Evolutionary conservation across 2,797 vertebrate species (phyloP), one percentile per base, ranked within the genome.

Genomic region (Silurus lanzhouensis): DNA sequence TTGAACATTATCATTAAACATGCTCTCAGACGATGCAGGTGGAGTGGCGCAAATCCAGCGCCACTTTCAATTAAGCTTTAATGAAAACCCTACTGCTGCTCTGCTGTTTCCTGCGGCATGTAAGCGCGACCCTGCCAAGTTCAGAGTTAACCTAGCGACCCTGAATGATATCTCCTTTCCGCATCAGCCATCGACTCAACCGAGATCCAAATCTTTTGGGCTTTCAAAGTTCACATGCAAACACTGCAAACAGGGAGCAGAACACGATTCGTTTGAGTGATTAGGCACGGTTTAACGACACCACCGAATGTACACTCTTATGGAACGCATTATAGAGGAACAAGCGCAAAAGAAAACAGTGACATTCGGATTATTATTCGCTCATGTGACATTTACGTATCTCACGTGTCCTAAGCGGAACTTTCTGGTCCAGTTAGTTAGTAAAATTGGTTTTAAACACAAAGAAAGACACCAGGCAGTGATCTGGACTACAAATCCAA

Each of bases 1-100:
- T 80, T 55, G 55, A 72, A 83, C 82, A 84, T 83, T 85, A 88
- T 88, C 77, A 81, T 85, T 87, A 87, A 84, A 83, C 74, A 55
- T n/a, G 63, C 85, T 81, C 68, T 71, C 82, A 86, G 84, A 83
- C 85, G 76, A 84, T 48, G 81, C 87, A 90, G 88, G 88, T 90
- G 87, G 87, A 85, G 84, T 57, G 76, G 84, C 82, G 81, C 82
- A 86, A 83, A 81, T 81, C 85, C 80, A 88, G 86, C 87, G 77
- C 78, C 87, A 85, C 88, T 87, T 88, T 88, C 87, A 87, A 89
- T 89, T 86, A 88, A 52, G 48, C 77, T 86, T 88, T 89, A 90
- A 90, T 89, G 90, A 90, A 90, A 89, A 88, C 87, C 86, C 87
- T 85, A 78, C 87, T 81, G 77, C 38, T 78, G 80, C 64, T 66